These are phyloP conservation scores for Choristoneura fumiferana DNA, from an alignment of 1,140 invertebrate genomes.

Conservation along the genomic window DNA sequence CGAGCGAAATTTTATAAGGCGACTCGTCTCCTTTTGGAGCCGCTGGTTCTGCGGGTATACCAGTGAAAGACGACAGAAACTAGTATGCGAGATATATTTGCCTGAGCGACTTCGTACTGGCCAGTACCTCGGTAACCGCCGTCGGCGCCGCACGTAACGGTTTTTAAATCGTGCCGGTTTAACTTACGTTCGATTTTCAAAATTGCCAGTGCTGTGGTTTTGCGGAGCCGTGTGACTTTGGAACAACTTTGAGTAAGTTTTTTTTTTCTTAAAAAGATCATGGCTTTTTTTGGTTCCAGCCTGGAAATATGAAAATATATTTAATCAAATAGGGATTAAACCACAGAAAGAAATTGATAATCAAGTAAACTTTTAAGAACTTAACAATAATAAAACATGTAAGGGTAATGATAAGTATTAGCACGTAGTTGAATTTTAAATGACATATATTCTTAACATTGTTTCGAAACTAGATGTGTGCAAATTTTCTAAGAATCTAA, in stretches of 20 bases:
- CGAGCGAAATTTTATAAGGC: not conserved
- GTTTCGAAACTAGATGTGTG: too few species aligned
- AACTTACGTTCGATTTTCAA: constrained; percentile 28
- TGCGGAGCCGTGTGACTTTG: constrained; percentile 27
- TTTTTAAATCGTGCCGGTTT: constrained; percentile 20
- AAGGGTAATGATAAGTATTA: too few species aligned
- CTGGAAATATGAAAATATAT: too few species aligned
- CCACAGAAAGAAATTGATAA: too few species aligned
- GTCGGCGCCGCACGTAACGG: constrained; percentile 35
- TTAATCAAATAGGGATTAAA: not conserved
- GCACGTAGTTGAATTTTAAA: too few species aligned
- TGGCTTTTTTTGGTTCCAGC: constrained; percentile 18
- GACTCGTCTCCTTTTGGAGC: not conserved
- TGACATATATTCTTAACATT: too few species aligned
- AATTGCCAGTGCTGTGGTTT: constrained; percentile 31
- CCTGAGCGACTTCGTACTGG: constrained; percentile 35
- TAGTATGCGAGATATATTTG: constrained; percentile 72
- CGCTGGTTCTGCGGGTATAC: constrained; percentile 23
- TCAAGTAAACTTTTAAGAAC: too few species aligned
- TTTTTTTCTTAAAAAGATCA: constrained; percentile 10
- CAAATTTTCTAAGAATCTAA: too few species aligned
- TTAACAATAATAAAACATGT: too few species aligned
- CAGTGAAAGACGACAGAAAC: constrained; percentile 72
- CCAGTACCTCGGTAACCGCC: constrained; percentile 50
- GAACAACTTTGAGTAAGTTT: constrained; percentile 43